These are phyloP conservation scores for Loxodonta africana DNA, from an alignment of 2,113 vertebrate species.

Conservation along the genomic window DNA sequence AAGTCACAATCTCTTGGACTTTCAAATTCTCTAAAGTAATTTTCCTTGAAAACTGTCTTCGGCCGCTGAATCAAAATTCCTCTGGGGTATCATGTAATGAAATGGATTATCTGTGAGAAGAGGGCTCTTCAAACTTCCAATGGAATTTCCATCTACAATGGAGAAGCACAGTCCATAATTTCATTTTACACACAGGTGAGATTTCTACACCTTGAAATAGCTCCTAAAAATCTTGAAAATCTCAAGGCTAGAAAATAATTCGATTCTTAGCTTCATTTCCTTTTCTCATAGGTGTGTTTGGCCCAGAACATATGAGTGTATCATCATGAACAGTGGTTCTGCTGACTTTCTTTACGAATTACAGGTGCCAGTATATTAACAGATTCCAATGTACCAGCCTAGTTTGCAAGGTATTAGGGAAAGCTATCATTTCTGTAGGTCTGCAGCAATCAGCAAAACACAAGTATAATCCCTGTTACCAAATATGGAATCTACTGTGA, in stretches of 20 bases:
- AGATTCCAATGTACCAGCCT: not conserved
- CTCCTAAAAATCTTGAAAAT: not conserved
- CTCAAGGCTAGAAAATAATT: not conserved
- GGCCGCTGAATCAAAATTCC: not conserved
- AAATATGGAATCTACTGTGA: not conserved
- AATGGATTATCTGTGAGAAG: not conserved
- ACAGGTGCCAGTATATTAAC: not conserved
- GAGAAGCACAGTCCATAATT: not conserved
- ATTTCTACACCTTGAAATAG: not conserved
- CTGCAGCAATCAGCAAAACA: not conserved
- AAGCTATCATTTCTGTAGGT: not conserved
- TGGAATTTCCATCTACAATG: not conserved
- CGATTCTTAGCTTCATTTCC: not conserved
- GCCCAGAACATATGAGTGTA: fast-evolving
- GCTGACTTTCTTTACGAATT: not conserved
- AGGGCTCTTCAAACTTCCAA: not conserved
- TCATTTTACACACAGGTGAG: not conserved
- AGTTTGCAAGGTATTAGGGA: not conserved
- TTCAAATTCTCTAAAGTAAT: not conserved
- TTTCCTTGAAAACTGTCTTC: not conserved
- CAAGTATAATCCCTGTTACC: not conserved
- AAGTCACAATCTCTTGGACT: not conserved
- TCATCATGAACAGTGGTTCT: fast-evolving
- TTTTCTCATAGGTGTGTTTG: not conserved
- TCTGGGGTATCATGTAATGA: not conserved